Percentiles rank a stretch among this genome's conserved stretches.
Conservation (phyloP, 2,113 vertebrate genomes). For the Elgaria multicarinata region DNA sequence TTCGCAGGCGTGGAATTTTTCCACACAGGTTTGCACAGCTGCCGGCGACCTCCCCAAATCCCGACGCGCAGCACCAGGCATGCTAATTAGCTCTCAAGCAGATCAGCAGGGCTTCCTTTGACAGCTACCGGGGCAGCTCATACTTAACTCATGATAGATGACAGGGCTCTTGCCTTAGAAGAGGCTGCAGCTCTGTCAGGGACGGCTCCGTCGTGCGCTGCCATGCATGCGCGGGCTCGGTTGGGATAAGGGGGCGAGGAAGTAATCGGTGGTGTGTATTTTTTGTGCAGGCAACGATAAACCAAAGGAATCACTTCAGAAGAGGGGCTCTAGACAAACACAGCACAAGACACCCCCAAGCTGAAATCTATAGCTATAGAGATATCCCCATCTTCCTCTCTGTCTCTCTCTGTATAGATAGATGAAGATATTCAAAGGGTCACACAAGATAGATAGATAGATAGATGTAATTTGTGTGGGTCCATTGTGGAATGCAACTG, state of each 20-base stretch:
- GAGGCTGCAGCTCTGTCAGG: not conserved
- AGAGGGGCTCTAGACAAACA: not conserved
- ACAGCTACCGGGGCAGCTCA: not conserved
- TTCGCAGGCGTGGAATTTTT: rapidly evolving
- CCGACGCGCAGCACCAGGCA: not conserved
- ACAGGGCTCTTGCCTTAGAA: not conserved
- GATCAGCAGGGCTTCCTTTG: rapidly evolving
- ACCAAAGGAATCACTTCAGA: not conserved
- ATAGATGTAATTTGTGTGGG: not conserved
- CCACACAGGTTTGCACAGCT: rapidly evolving
- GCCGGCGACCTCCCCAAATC: not conserved
- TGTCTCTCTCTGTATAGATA: too few species aligned
- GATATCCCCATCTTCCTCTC: too few species aligned
- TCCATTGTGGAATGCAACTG: not conserved
- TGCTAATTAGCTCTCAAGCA: constrained; percentile 4
- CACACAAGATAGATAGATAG: too few species aligned
- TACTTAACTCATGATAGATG: not conserved
- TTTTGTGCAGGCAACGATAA: constrained; percentile 5
- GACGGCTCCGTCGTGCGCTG: not conserved
- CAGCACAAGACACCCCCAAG: not conserved
- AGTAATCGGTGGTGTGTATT: not conserved
- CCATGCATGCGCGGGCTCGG: rapidly evolving
- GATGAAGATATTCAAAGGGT: too few species aligned
- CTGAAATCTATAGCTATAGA: not conserved
- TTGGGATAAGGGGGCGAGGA: not conserved